A percentile compares a stretch with the other conserved stretches of the same genome.
Conservation (phyloP, 1,140 invertebrate genomes). For the Chionoecetes opilio region DNA sequence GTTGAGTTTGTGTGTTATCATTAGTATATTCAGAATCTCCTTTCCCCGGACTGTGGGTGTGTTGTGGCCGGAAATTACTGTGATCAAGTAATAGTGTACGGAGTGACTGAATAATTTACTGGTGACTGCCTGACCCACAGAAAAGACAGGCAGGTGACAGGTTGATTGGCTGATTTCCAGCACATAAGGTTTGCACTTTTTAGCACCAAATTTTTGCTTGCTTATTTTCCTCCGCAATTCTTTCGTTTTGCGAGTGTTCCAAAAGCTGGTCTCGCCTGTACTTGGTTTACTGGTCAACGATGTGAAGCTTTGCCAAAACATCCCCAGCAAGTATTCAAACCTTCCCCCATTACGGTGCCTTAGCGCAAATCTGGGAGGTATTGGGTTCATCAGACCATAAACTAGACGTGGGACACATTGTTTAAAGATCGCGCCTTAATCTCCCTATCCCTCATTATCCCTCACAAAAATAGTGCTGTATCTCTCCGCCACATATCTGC, state of each 20-base stretch:
- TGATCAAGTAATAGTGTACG: background rate
- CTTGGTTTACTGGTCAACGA: background rate
- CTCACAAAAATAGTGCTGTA: background rate
- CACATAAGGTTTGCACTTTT: background rate
- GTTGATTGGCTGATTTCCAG: background rate
- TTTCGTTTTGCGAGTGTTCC: background rate
- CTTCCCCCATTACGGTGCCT: background rate
- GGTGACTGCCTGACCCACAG: background rate
- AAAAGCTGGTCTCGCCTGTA: background rate
- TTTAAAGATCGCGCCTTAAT: slow-evolving; percentile 29
- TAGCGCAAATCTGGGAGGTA: background rate
- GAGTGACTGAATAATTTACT: background rate
- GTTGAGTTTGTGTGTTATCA: background rate
- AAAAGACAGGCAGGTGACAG: background rate
- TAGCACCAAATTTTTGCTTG: background rate
- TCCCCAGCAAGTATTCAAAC: background rate
- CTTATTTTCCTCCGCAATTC: background rate
- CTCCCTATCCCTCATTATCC: slow-evolving; percentile 12
- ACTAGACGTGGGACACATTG: slow-evolving; percentile 16
- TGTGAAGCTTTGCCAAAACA: background rate
- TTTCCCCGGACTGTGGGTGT: background rate
- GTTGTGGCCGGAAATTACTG: background rate
- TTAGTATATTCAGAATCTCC: background rate
- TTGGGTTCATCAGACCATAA: background rate
- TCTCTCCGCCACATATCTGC: background rate